Conservation (phyloP, 2,888 invertebrate genomes). For the Gasteruption jaculator region DNA sequence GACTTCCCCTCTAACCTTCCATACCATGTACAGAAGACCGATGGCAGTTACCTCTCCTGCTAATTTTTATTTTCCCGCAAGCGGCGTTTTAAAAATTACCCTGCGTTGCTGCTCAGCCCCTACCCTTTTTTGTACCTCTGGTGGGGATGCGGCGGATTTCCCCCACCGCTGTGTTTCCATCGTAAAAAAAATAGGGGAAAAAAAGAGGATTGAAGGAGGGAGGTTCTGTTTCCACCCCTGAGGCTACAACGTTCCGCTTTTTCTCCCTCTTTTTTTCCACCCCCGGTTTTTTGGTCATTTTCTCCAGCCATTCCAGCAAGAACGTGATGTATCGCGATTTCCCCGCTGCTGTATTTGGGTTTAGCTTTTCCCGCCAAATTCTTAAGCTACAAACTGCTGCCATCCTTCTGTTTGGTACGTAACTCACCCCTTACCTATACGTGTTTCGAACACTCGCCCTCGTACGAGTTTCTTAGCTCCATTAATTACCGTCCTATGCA, state of each 20-base stretch:
- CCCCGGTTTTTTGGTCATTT: slow-evolving; percentile 19
- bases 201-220: slow-evolving; percentile 9
- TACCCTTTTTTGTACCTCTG: too few species aligned
- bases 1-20: slow-evolving; percentile 8
- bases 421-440: slow-evolving; percentile 2
- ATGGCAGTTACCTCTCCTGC: slow-evolving; percentile 28
- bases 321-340: slow-evolving; percentile 45
- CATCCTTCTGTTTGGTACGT: slow-evolving; percentile 32
- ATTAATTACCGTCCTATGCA: slow-evolving; percentile 47
- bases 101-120: slow-evolving; percentile 21
- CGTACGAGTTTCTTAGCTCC: slow-evolving; percentile 42
- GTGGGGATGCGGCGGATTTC: slow-evolving; percentile 20
- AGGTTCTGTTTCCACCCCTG: slow-evolving; percentile 13
- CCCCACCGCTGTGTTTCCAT: too few species aligned
- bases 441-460: slow-evolving; percentile 29
- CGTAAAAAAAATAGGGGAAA: not conserved
- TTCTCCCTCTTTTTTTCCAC: slow-evolving; percentile 25
- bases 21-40: slow-evolving; percentile 19
- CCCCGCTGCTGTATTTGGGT: slow-evolving; percentile 40
- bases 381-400: slow-evolving; percentile 36
- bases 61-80: slow-evolving; percentile 48
- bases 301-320: slow-evolving; percentile 33
- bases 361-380: slow-evolving; percentile 49
- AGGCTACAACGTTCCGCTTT: slow-evolving; percentile 12
- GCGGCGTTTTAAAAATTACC: slow-evolving; percentile 47